These are phyloP conservation scores for Drosophila aff. DNA, from an alignment of 1,140 invertebrate genomes.

Conservation along the genomic window DNA sequence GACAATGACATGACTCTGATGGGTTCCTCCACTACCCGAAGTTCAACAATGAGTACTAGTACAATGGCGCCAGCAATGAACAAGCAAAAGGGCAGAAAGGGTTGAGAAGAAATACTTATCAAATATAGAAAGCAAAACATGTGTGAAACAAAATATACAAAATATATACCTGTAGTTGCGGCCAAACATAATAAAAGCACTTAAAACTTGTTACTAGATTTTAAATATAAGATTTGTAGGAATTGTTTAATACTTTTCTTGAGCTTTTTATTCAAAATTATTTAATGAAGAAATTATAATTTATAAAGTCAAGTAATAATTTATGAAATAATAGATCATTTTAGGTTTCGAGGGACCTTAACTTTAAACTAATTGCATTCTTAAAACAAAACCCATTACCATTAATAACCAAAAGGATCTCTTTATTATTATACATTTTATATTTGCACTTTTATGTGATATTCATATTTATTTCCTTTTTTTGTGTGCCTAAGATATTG, in stretches of 20 bases:
- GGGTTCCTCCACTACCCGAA: conserved; percentile 19
- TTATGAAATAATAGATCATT: neutral
- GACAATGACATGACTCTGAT: conserved; percentile 67
- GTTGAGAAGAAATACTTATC: conserved; percentile 30
- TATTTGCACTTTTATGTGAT: conserved; percentile 30
- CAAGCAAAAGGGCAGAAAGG: conserved; percentile 50
- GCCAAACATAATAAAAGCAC: conserved; percentile 36
- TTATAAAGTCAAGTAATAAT: neutral
- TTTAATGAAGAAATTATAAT: neutral
- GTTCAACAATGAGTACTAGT: conserved; percentile 24
- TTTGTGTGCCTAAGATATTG: conserved; percentile 16
- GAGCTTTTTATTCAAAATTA: neutral
- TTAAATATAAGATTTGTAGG: neutral
- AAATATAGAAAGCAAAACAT: neutral
- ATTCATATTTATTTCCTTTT: conserved; percentile 5
- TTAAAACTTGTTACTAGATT: neutral
- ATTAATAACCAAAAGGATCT: neutral
- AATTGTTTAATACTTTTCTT: too few species aligned
- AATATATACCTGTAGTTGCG: conserved; percentile 16
- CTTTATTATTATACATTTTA: neutral
- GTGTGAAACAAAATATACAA: conserved; percentile 9
- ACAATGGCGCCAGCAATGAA: conserved; percentile 25
- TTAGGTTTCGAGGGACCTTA: too few species aligned
- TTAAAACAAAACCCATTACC: neutral
- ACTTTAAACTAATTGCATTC: too few species aligned